Percentiles rank a stretch among this genome's conserved stretches.
Conservation (phyloP, 2,888 invertebrate species). For the Pristionchus exspectatus region DNA sequence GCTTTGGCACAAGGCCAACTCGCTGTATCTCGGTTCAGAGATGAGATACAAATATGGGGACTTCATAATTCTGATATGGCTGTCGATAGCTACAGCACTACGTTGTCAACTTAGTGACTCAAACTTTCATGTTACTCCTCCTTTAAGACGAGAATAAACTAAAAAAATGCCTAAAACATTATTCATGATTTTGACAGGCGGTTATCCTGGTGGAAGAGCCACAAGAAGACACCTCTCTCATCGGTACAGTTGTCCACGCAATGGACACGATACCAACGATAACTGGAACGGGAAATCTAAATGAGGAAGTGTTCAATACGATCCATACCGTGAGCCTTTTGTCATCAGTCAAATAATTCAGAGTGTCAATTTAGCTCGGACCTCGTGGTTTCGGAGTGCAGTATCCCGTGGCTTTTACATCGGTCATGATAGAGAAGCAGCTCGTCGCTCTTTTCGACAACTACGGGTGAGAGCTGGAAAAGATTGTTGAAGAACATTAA, state of each 20-base stretch:
- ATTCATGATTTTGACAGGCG: background rate
- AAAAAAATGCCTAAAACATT: too few species aligned
- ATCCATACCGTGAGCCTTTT: too few species aligned
- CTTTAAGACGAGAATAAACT: too few species aligned
- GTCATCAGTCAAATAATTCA: too few species aligned
- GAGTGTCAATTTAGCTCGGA: slow-evolving; percentile 57
- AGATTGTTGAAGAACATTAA: too few species aligned
- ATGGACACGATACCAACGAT: slow-evolving; percentile 2
- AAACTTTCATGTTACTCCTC: too few species aligned
- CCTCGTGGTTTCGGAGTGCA: slow-evolving; percentile 68
- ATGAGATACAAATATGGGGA: too few species aligned
- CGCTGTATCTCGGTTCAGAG: too few species aligned
- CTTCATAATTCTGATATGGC: too few species aligned
- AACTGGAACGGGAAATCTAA: background rate
- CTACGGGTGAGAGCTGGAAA: background rate
- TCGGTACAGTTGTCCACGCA: background rate
- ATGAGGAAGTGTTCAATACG: background rate
- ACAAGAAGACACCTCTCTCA: background rate
- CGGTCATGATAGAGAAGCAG: background rate
- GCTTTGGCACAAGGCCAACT: too few species aligned
- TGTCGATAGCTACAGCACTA: too few species aligned
- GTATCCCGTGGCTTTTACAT: slow-evolving; percentile 66
- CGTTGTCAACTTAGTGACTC: too few species aligned
- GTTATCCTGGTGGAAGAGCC: slow-evolving; percentile 35
- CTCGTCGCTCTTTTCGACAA: slow-evolving; percentile 43